Percentiles rank a stretch among this genome's conserved stretches.
These are phyloP conservation scores for Chelon labrosus DNA, from an alignment of 2,797 vertebrate genomes.

Conservation along the genomic window DNA sequence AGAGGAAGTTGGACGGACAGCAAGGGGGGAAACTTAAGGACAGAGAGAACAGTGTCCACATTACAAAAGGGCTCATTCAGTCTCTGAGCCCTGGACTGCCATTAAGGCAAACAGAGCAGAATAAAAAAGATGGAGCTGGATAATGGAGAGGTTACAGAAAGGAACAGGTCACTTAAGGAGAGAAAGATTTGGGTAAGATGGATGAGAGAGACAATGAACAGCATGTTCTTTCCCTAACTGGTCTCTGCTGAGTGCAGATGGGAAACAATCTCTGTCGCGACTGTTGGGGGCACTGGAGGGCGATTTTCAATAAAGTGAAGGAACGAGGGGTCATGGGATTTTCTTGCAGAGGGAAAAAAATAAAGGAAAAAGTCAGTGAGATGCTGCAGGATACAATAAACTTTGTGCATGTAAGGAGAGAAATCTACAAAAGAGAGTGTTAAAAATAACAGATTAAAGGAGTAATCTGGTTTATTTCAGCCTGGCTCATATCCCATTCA, in stretches of 20 bases:
- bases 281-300: slow-evolving; percentile 27
- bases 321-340: background rate
- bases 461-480: background rate
- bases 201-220: slow-evolving; percentile 26
- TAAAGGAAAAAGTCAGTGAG: slow-evolving; percentile 14
- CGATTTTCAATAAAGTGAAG: slow-evolving; percentile 20
- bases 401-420: background rate
- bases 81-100: slow-evolving; percentile 4
- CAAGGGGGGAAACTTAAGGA: slow-evolving; percentile 17
- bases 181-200: slow-evolving; percentile 20
- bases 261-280: slow-evolving; percentile 22
- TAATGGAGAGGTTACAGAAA: slow-evolving; percentile 42
- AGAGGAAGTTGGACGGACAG: slow-evolving; percentile 8
- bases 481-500: too few relatives aligned
- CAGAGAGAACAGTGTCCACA: slow-evolving; percentile 9
- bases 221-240: slow-evolving; percentile 20
- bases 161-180: slow-evolving; percentile 14
- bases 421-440: slow-evolving; percentile 12
- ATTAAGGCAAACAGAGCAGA: slow-evolving; percentile 54
- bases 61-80: slow-evolving; percentile 33
- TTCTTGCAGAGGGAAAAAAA: slow-evolving; percentile 16
- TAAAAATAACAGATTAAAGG: slow-evolving; percentile 3
- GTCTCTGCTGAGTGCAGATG: slow-evolving; percentile 39
- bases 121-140: slow-evolving; percentile 33
- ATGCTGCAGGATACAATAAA: background rate